Percentiles rank a stretch among this genome's conserved stretches.
phyloP scores from a whole-genome alignment of 2,797 vertebrate genomes.

The Paedocypris micromegethes region DNA sequence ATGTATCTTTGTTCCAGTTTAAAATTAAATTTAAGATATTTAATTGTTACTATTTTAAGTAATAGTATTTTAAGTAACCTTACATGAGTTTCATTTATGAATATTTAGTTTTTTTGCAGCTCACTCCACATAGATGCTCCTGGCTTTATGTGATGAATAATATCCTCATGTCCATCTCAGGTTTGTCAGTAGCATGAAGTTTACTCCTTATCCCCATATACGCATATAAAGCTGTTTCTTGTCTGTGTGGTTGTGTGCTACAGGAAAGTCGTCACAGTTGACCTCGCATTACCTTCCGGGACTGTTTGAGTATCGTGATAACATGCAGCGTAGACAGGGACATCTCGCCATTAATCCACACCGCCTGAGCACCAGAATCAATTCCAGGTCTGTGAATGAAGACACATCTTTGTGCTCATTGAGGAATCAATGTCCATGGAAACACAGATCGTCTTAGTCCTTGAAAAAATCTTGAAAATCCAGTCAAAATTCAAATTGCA shows the following conservation, averaged over 20 bases:
- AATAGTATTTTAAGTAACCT: too few relatives aligned
- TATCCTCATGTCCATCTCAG: constrained; percentile 83
- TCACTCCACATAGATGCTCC: constrained; percentile 80
- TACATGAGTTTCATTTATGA: background rate
- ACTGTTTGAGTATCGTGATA: constrained; percentile 82
- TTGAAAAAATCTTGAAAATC: too few relatives aligned
- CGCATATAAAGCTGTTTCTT: background rate
- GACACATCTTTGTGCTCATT: background rate
- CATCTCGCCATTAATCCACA: constrained; percentile 79
- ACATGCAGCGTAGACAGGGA: constrained; percentile 80
- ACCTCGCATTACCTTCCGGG: constrained; percentile 82
- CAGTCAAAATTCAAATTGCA: too few relatives aligned
- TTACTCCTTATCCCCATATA: background rate
- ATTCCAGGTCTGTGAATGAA: constrained; percentile 68
- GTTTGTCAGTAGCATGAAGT: constrained; percentile 56
- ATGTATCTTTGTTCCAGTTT: too few relatives aligned
- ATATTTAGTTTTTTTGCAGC: constrained; percentile 57
- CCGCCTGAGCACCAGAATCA: constrained; percentile 80
- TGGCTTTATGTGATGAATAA: constrained; percentile 90
- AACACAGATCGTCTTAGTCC: too few relatives aligned
- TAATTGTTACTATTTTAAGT: too few relatives aligned
- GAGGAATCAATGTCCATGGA: background rate
- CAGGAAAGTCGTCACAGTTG: constrained; percentile 86
- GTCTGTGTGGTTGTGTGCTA: background rate
- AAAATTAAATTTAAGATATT: too few relatives aligned